Base-by-base conservation (phyloP, 1,140 invertebrate species). In the Drosophila quadrilineata region DNA sequence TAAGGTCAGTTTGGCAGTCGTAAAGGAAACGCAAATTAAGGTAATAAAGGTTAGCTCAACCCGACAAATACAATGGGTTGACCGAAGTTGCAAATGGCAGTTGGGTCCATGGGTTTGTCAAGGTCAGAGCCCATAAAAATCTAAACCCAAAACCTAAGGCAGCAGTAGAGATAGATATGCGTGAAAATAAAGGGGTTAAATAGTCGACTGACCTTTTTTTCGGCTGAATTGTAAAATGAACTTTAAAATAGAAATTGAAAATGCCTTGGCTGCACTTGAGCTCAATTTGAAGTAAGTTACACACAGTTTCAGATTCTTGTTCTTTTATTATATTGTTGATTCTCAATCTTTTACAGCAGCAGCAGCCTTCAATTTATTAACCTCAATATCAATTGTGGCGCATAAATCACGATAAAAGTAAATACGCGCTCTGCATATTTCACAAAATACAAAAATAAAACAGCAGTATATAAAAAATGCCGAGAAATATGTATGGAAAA, bases 331-430 rank as follows among this genome's bases (percentile, higher is more conserved):
- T 43, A 36, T 40, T 69, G 60, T 36, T 80, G 68, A 50, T 43
- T 57, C 56, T n/a, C n/a, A n/a, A n/a, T n/a, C n/a, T n/a, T n/a
- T n/a, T n/a, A n/a, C n/a, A n/a, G n/a, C 31, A 16, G 29, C 21
- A 5, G 28, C 43, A 84, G 66, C 80, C 79, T 85, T 79, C 79
- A 86, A 84, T 84, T 86, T 84, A 84, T 84, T 84, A 84, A 84
- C 70, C 79, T 68, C 79, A 85, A 84, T 85, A 84, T 85, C 79
- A 84, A 84, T 84, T 84, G 79, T 79, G 59, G 75, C 71, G 74
- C 74, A 84, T 84, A 84, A 84, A 84, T 84, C 71, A 71, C 79
- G 74, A 84, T 84, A 77, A 84, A 75, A 84, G 80, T 84, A 84
- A 84, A 84, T 79, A 84, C 79, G 71, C 84, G 71, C 52, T 68